Conservation (phyloP, 2,888 invertebrate species). For the Brenthis hecate region DNA sequence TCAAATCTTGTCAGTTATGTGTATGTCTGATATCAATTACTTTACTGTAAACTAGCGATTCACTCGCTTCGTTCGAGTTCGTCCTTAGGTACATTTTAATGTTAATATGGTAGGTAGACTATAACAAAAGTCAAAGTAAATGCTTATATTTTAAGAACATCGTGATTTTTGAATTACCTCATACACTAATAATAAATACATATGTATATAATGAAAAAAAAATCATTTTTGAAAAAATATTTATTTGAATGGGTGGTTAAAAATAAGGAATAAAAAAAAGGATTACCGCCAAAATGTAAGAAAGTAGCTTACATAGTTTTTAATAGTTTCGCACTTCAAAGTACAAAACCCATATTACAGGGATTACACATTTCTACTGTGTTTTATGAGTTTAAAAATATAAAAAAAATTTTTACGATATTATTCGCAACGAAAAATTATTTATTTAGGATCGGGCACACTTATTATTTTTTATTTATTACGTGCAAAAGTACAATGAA, state of each 20-base stretch:
- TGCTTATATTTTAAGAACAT: too few species aligned
- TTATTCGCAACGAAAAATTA: background rate
- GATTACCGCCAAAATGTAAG: background rate
- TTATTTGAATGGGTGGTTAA: background rate
- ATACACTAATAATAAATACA: too few species aligned
- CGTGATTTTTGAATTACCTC: too few species aligned
- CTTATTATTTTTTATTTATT: background rate
- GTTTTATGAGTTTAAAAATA: background rate
- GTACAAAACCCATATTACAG: conserved; percentile 1
- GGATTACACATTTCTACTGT: conserved; percentile 9
- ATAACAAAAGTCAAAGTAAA: too few species aligned
- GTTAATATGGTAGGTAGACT: too few species aligned
- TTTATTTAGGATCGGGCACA: background rate
- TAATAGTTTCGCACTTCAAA: conserved; percentile 18
- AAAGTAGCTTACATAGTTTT: conserved; percentile 12
- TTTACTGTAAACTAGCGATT: too few species aligned
- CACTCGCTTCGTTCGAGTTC: too few species aligned
- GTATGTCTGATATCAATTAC: too few species aligned
- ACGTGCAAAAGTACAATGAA: too few species aligned
- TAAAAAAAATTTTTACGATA: conserved; percentile 4
- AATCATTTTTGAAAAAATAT: background rate
- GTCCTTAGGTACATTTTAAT: too few species aligned
- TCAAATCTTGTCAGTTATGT: too few species aligned
- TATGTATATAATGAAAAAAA: too few species aligned
- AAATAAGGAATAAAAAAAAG: background rate